These are phyloP conservation scores for Remorina albescens DNA, from an alignment of 2,797 vertebrate genomes.

Conservation along the genomic window DNA sequence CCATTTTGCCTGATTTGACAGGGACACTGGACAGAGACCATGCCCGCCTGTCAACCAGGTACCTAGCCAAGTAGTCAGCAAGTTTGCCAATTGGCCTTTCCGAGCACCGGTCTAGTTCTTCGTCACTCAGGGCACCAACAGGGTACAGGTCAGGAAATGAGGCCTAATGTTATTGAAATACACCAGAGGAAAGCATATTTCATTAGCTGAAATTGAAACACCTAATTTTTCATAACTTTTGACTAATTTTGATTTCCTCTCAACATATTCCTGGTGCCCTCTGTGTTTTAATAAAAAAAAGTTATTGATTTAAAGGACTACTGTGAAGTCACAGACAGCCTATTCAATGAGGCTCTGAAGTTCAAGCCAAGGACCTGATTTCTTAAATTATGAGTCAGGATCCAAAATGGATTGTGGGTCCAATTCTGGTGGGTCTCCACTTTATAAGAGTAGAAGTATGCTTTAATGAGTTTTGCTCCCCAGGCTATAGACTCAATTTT, in stretches of 20 bases:
- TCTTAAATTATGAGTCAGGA: conserved; percentile 59
- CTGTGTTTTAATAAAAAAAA: conserved; percentile 60
- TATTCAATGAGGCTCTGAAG: conserved; percentile 45
- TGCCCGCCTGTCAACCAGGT: conserved; percentile 43
- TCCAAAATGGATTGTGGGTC: conserved; percentile 50
- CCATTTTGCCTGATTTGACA: conserved; percentile 52
- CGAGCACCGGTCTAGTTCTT: conserved; percentile 36
- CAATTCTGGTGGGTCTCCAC: conserved; percentile 55
- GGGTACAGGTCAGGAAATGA: conserved; percentile 64
- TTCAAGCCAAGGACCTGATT: conserved; percentile 58
- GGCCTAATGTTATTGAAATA: conserved; percentile 66
- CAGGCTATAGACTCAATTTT: conserved; percentile 38
- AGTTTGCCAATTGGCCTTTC: conserved; percentile 42
- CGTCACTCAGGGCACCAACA: conserved; percentile 47
- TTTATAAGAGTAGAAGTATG: conserved; percentile 50
- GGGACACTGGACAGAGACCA: conserved; percentile 47
- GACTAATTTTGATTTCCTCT: conserved; percentile 69
- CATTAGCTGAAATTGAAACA: conserved; percentile 61
- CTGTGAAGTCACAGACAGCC: conserved; percentile 58
- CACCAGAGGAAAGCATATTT: conserved; percentile 64
- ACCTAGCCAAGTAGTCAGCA: conserved; percentile 34
- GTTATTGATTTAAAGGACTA: conserved; percentile 63
- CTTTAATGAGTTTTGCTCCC: conserved; percentile 63
- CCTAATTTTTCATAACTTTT: conserved; percentile 67
- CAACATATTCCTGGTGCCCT: conserved; percentile 55